Base-by-base conservation (phyloP, 2,113 vertebrate genomes). In the Paedocypris sp. region DNA sequence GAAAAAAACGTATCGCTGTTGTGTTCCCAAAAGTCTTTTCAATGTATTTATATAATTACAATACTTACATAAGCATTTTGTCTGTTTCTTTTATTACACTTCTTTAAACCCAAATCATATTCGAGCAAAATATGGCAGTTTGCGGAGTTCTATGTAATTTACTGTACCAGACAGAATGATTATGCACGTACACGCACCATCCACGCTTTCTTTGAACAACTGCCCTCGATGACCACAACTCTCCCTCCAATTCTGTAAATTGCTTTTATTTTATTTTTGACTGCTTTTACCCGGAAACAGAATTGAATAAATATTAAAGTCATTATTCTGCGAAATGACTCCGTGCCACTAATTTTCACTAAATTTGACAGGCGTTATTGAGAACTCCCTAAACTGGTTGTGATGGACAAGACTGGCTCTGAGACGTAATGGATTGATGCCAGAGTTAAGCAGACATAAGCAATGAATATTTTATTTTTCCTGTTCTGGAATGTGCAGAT, bases 321-420 rank as follows among this genome's bases (percentile, higher is more conserved):
- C 79, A 82, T 77, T 75, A 79, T 70, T 72, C 66, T 74, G 77
- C 68, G 73, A 86, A 85, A 84, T 86, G 77, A 83, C 79, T 82
- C 45, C 57, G 77, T 80, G 77, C 77, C 75, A 73, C 13, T 54
- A 73, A 80, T 79, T 83, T 85, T 81, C 79, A 79, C 85, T 86
- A 18, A 36, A 75, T 71, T 65, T 68, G 48, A 66, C 75, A 76
- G 68, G 75, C 73, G 69, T 69, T 65, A 77, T 73, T 53, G 75
- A n/a, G n/a, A n/a, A n/a, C n/a, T n/a, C n/a, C n/a, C n/a, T n/a
- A n/a, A n/a, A n/a, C n/a, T n/a, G n/a, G n/a, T n/a, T n/a, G n/a
- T n/a, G n/a, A n/a, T n/a, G n/a, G n/a, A n/a, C n/a, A n/a, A 60
- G 39, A 0, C 48, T 66, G 41, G 25, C 39, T n/a, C n/a, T n/a